phyloP scores from a whole-genome alignment of 2,797 vertebrate genomes.

The Telmatherina bonti region DNA sequence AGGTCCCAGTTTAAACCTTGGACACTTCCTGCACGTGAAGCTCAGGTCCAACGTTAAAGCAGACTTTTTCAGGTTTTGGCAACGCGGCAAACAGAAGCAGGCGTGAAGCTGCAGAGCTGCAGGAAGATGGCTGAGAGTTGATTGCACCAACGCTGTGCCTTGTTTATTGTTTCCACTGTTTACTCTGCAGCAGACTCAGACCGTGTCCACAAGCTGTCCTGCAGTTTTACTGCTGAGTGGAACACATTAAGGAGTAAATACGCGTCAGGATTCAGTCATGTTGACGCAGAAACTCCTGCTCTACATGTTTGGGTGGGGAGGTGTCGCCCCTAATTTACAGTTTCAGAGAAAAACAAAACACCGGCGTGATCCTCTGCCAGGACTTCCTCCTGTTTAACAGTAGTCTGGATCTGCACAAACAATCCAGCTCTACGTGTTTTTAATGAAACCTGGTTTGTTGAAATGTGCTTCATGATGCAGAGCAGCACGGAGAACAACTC shows the following conservation, averaged over 20 bases:
- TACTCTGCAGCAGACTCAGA: neutral
- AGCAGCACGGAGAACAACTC: neutral
- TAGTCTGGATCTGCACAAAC: neutral
- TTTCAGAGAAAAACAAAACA: neutral
- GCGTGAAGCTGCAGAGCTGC: neutral
- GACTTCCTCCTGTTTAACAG: neutral
- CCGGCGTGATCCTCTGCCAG: too few relatives aligned
- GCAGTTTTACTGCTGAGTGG: constrained; percentile 12
- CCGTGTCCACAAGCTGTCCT: neutral
- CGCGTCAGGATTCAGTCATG: constrained; percentile 4
- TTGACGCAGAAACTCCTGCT: neutral
- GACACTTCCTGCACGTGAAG: too few relatives aligned
- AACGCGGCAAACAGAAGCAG: too few relatives aligned
- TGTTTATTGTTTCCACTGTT: neutral
- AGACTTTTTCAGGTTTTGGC: too few relatives aligned
- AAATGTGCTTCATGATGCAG: neutral
- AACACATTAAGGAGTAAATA: constrained; percentile 16
- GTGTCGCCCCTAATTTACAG: neutral
- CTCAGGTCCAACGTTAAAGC: too few relatives aligned
- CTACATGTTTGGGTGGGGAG: neutral
- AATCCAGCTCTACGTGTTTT: neutral
- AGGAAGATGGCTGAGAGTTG: neutral
- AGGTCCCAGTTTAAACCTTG: too few relatives aligned
- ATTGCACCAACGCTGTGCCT: neutral
- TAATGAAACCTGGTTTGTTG: neutral